Conservation (phyloP, 2,797 vertebrate species). For the Neosilurus mollespiculum region DNA sequence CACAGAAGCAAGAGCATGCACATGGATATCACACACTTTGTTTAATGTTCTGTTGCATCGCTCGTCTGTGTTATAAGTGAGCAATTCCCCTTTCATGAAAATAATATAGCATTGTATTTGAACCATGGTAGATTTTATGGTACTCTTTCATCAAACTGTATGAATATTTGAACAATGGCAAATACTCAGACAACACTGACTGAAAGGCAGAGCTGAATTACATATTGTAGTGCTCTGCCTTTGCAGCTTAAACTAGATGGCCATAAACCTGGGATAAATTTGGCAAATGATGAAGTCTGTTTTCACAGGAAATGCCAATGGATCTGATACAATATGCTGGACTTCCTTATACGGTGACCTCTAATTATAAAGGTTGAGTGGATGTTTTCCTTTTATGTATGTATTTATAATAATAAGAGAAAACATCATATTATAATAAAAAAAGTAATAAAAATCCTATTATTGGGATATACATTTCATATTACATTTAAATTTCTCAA, state of each 20-base stretch:
- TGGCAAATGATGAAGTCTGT: constrained; percentile 57
- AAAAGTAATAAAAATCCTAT: constrained; percentile 35
- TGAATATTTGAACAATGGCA: background rate
- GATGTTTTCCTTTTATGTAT: constrained; percentile 53
- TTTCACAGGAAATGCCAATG: constrained; percentile 75
- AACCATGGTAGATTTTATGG: background rate
- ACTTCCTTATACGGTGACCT: constrained; percentile 68
- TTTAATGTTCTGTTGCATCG: background rate
- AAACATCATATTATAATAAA: too few species aligned
- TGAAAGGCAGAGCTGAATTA: background rate
- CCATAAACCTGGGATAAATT: constrained; percentile 36
- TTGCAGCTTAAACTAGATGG: background rate
- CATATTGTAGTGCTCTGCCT: background rate
- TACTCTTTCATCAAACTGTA: background rate
- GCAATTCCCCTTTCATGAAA: background rate
- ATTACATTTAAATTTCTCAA: background rate
- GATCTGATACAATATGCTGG: constrained; percentile 68
- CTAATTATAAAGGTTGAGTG: constrained; percentile 67
- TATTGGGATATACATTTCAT: background rate
- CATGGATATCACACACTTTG: background rate
- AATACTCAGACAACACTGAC: background rate
- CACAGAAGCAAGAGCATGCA: background rate
- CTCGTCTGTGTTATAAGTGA: background rate
- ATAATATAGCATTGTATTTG: background rate
- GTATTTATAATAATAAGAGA: too few species aligned